Evolutionary conservation across 1,140 invertebrate genomes (phyloP), one percentile per base, ranked within the genome.

Genomic region (Euborellia annulipes): DNA sequence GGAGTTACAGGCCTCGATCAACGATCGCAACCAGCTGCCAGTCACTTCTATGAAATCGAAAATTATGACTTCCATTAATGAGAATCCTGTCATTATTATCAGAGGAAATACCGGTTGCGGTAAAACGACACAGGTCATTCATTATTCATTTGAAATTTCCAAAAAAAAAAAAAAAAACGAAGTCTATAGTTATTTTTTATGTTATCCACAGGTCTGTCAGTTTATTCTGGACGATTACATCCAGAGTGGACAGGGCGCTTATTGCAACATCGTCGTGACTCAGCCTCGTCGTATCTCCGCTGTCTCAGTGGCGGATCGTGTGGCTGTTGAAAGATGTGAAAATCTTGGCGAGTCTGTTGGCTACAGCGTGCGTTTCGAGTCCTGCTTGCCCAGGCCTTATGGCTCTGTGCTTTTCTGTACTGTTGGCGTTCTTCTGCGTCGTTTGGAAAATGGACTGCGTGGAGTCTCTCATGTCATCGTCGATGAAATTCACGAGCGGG

Each of bases 401-500:
- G 91, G 85, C 0, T 79, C 80, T 1, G 80, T 98, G 13, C 64
- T 97, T 58, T 98, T 97, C 60, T 38, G 36, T n/a, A 38, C 36
- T 21, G 62, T 62, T 68, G 77, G 77, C 21, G 92, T 98, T 0
- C 61, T 98, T 13, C 61, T 98, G 19, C 73, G 92, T 50, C 96
- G 94, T 61, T 65, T 98, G 3, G 87, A 92, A 64, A 75, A 72
- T 6, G 87, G 88, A 2, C 61, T 93, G 2, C 64, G 87, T 44
- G 88, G 88, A 1, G 81, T 93, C 8, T 89, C 85, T 4, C 89
- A 93, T 55, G 85, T 92, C 0, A 83, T 92, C 37, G 82, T 96
- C 20, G 95, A 98, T 66, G 95, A 98, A 71, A 91, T 98, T 49
- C 94, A 98, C 58, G 93, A 98, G 62, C 68, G 94, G 34, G 93